Percentiles rank a stretch among this genome's conserved stretches.
Conservation (phyloP, 2,888 invertebrate genomes). For the Hirtodrosophila histrioides region DNA sequence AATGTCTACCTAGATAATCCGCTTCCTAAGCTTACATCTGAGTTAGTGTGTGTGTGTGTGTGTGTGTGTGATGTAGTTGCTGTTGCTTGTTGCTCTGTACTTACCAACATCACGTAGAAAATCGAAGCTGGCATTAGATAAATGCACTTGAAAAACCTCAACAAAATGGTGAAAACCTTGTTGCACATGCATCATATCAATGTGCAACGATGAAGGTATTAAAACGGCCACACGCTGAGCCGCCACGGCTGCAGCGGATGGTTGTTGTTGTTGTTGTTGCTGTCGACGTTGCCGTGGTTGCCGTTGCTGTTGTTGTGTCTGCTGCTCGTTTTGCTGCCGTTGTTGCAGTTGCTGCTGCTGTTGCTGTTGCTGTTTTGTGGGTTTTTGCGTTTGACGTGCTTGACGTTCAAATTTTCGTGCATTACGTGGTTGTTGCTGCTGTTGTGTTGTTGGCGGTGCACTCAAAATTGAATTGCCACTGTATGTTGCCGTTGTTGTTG, state of each 20-base stretch:
- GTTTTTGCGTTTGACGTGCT: slow-evolving; percentile 60
- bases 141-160: slow-evolving; percentile 82
- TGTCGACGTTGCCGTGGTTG: slow-evolving; percentile 17
- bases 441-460: slow-evolving; percentile 29
- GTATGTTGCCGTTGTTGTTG: slow-evolving; percentile 27
- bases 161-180: slow-evolving; percentile 82
- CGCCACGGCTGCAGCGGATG: slow-evolving; percentile 13
- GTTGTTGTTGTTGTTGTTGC: slow-evolving; percentile 22
- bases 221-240: slow-evolving; percentile 78
- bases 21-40: not conserved
- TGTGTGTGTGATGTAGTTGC: slow-evolving; percentile 9
- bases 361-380: slow-evolving; percentile 35
- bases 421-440: slow-evolving; percentile 47
- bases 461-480: slow-evolving; percentile 37
- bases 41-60: slow-evolving; percentile 5
- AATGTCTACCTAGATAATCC: not conserved
- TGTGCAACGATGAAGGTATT: slow-evolving; percentile 78
- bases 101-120: slow-evolving; percentile 83
- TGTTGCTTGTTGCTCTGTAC: slow-evolving; percentile 43
- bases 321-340: slow-evolving; percentile 9
- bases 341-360: slow-evolving; percentile 28
- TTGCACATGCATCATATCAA: slow-evolving; percentile 81
- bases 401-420: slow-evolving; percentile 59
- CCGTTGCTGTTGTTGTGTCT: slow-evolving; percentile 16
- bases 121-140: slow-evolving; percentile 81